Percentiles rank a stretch among this genome's conserved stretches.
These are phyloP conservation scores for Myiozetetes cayanensis DNA, from an alignment of 2,113 vertebrate genomes.

Conservation along the genomic window DNA sequence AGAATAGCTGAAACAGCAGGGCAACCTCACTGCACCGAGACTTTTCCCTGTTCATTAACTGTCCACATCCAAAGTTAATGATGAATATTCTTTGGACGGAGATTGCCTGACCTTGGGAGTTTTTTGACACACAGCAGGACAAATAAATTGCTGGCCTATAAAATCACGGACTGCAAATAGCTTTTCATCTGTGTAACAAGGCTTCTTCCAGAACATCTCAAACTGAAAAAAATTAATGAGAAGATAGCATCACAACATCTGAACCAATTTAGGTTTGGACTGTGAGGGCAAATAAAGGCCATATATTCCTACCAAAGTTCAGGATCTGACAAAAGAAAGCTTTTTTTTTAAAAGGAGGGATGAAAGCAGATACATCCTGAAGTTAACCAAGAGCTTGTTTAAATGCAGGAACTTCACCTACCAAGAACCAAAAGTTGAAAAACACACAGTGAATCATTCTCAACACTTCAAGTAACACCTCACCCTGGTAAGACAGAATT, in stretches of 20 bases:
- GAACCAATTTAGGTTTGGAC: neutral
- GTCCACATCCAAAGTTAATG: neutral
- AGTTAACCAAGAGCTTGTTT: neutral
- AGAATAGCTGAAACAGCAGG: neutral
- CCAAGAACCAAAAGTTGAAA: neutral
- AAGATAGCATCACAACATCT: neutral
- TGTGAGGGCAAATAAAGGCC: neutral
- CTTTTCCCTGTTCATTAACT: neutral
- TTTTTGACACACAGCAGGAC: neutral
- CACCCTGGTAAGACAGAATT: neutral
- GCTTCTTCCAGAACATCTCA: neutral
- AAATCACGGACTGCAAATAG: neutral
- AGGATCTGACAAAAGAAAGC: neutral
- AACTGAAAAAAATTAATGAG: neutral
- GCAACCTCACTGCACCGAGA: neutral
- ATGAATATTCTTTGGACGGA: neutral
- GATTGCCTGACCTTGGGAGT: neutral
- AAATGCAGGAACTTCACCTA: neutral
- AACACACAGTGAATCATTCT: neutral
- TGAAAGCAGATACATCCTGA: neutral
- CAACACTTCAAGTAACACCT: neutral
- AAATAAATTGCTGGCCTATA: neutral
- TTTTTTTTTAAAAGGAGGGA: neutral
- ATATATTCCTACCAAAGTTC: neutral
- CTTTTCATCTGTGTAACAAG: neutral